phyloP scores from a whole-genome alignment of 2,888 invertebrate genomes.

The Dolichomitus sp. region DNA sequence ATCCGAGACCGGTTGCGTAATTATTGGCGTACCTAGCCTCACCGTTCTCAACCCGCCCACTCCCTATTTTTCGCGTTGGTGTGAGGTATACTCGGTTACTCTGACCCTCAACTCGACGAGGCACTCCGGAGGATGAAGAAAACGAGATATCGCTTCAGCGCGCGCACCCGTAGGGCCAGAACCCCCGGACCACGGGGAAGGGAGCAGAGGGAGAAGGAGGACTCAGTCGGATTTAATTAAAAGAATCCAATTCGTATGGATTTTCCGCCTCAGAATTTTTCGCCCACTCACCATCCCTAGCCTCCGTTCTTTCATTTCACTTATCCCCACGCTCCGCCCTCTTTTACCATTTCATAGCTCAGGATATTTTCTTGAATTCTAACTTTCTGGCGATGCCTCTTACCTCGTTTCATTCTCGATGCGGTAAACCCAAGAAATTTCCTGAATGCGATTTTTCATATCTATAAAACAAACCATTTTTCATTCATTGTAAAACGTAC shows the following conservation, averaged over 20 bases:
- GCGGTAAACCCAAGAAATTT: constrained; percentile 18
- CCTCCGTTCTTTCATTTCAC: constrained; percentile 47
- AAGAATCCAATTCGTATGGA: constrained; percentile 69
- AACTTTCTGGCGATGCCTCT: constrained; percentile 45
- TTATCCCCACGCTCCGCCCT: constrained; percentile 29
- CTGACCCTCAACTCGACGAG: constrained; percentile 26
- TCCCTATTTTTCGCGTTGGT: constrained; percentile 52
- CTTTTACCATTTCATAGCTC: constrained; percentile 63
- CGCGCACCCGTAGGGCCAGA: constrained; percentile 49
- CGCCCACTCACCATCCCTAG: constrained; percentile 59
- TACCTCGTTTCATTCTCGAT: constrained; percentile 40
- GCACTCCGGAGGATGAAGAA: constrained; percentile 58
- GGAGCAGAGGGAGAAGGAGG: constrained; percentile 30
- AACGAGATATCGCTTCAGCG: constrained; percentile 60
- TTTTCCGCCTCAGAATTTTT: constrained; percentile 66
- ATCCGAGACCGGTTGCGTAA: constrained; percentile 60
- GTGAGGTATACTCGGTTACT: constrained; percentile 17
- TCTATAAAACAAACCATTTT: neutral
- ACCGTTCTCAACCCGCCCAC: constrained; percentile 44
- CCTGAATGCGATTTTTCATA: neutral
- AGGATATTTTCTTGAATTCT: constrained; percentile 57
- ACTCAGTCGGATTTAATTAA: constrained; percentile 67
- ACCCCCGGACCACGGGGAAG: neutral
- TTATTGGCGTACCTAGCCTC: constrained; percentile 55
- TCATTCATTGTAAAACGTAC: neutral